Conservation (phyloP, 2,888 invertebrate genomes). For the Galerucella nymphaeae region DNA sequence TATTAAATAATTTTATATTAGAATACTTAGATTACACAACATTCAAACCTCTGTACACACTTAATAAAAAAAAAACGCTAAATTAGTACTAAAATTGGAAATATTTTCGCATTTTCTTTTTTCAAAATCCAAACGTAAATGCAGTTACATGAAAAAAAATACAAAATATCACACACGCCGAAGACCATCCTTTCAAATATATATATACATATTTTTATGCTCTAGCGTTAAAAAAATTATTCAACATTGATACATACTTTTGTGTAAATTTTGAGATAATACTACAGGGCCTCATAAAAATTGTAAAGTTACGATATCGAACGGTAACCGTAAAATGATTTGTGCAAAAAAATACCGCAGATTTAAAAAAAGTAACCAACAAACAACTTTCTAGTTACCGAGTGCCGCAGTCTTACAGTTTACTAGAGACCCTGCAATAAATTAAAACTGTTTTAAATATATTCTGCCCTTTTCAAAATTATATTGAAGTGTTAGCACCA, state of each 20-base stretch:
- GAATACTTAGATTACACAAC: constrained; percentile 48
- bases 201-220: constrained; percentile 49
- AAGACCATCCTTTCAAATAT: constrained; percentile 44
- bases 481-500: constrained; percentile 47
- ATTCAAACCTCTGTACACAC: constrained; percentile 49
- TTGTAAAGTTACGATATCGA: neutral
- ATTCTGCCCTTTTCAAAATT: constrained; percentile 34
- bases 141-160: constrained; percentile 36
- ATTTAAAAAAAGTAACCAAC: neutral
- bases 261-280: constrained; percentile 38
- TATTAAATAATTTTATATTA: constrained; percentile 49
- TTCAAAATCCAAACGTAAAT: constrained; percentile 42
- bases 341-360: neutral
- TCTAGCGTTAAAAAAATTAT: constrained; percentile 48
- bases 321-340: neutral
- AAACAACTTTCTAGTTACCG: neutral
- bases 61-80: constrained; percentile 37
- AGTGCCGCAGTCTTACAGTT: neutral
- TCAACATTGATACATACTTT: constrained; percentile 37
- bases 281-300: constrained; percentile 32
- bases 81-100: constrained; percentile 48
- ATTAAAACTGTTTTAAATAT: constrained; percentile 48
- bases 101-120: constrained; percentile 28
- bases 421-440: constrained; percentile 20
- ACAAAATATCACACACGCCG: constrained; percentile 43